Evolutionary conservation across 2,113 vertebrate genomes (phyloP).

Genomic region (Rafetus swinhoei): DNA sequence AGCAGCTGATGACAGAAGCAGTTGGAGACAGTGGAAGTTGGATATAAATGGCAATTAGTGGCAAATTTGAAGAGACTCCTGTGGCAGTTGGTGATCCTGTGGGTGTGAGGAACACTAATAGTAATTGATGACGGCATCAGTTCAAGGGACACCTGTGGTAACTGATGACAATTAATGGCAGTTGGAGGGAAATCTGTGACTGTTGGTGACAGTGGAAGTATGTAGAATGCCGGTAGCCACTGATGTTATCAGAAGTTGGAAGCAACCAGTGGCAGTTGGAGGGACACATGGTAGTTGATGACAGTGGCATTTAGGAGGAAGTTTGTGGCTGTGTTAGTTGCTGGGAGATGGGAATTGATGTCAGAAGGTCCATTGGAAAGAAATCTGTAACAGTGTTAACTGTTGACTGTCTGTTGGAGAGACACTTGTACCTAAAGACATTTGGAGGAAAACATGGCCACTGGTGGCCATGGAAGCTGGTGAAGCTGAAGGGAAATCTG

Average conservation of each 20-base stretch:
- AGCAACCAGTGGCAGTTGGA: neutral
- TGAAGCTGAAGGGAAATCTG: neutral
- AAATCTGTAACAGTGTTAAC: neutral
- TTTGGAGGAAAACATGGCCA: neutral
- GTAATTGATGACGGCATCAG: accelerated
- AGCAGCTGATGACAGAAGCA: neutral
- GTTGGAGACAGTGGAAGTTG: neutral
- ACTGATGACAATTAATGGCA: neutral
- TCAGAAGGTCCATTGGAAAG: neutral
- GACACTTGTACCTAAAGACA: neutral
- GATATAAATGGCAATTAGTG: neutral
- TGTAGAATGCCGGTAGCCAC: neutral
- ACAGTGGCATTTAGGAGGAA: neutral
- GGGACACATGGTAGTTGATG: neutral
- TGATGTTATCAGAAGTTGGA: neutral
- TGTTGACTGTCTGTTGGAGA: neutral
- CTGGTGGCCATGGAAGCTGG: neutral
- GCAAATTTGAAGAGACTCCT: neutral
- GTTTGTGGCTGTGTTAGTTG: neutral
- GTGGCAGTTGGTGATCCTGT: neutral
- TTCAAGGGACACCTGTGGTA: neutral
- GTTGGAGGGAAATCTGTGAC: neutral
- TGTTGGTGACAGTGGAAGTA: neutral
- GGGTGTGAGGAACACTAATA: neutral
- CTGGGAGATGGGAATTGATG: neutral